phyloP scores from a whole-genome alignment of 2,888 invertebrate genomes.

The Strigamia crassipes region DNA sequence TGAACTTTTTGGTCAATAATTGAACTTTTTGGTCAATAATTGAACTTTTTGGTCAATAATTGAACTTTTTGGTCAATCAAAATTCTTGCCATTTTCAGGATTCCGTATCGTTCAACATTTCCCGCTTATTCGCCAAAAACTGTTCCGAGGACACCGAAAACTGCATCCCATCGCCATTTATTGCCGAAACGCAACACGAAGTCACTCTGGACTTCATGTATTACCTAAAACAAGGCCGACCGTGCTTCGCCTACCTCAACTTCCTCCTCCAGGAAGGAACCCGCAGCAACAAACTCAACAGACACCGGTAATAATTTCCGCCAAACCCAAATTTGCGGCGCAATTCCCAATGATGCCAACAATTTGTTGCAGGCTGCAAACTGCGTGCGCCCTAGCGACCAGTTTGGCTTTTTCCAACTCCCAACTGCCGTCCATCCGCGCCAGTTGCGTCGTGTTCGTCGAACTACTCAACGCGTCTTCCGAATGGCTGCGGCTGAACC shows the following conservation, averaged over 20 bases:
- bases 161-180: not conserved
- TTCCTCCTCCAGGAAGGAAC: not conserved
- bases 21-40: no score
- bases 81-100: not conserved
- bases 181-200: not conserved
- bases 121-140: not conserved
- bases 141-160: not conserved
- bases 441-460: not conserved
- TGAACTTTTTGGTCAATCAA: no score
- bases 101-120: not conserved
- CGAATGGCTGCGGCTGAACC: not conserved
- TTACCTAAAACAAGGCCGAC: constrained; percentile 47
- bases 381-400: not conserved
- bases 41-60: no score
- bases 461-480: not conserved
- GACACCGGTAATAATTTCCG: no score
- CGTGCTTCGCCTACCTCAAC: constrained; percentile 46
- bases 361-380: not conserved
- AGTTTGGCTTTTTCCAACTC: not conserved
- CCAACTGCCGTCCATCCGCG: not conserved
- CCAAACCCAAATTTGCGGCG: no score
- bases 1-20: no score
- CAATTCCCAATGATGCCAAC: no score
- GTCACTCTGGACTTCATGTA: constrained; percentile 34
- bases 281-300: not conserved